Conservation (phyloP, 2,113 vertebrate species). For the Neoarius graeffei region DNA sequence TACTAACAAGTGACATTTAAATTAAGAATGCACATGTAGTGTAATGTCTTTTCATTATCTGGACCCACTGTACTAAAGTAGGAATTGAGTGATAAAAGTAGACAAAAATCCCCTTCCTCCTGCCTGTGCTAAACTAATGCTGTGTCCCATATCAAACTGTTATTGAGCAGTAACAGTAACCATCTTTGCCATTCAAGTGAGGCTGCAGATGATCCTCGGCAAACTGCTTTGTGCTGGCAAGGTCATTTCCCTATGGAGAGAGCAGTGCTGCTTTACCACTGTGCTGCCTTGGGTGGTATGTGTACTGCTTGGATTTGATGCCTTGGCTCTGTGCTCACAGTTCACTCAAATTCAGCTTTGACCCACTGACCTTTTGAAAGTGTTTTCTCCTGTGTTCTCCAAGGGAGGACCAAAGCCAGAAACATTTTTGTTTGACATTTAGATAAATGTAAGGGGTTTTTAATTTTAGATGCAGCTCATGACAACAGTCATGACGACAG, state of each 20-base stretch:
- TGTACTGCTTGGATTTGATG: neutral
- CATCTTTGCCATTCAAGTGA: too few species aligned
- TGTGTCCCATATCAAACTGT: neutral
- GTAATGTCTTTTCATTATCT: too few species aligned
- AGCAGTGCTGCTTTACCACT: too few species aligned
- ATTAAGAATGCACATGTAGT: too few species aligned
- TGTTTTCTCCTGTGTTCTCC: neutral
- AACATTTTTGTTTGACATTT: neutral
- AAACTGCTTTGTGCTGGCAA: too few species aligned
- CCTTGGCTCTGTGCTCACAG: neutral
- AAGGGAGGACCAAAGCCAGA: neutral
- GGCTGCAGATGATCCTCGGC: too few species aligned
- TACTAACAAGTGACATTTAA: too few species aligned
- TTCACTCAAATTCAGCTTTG: neutral
- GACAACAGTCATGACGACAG: neutral
- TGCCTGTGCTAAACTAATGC: neutral
- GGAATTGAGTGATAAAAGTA: neutral
- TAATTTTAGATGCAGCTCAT: neutral
- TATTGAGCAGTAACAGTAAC: too few species aligned
- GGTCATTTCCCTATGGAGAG: too few species aligned
- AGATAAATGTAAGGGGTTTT: neutral
- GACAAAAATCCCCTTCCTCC: neutral
- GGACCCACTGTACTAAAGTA: too few species aligned
- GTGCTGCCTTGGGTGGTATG: too few species aligned
- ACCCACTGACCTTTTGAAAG: neutral